Evolutionary conservation across 2,888 invertebrate genomes (phyloP).

Genomic region (Mermis nigrescens): DNA sequence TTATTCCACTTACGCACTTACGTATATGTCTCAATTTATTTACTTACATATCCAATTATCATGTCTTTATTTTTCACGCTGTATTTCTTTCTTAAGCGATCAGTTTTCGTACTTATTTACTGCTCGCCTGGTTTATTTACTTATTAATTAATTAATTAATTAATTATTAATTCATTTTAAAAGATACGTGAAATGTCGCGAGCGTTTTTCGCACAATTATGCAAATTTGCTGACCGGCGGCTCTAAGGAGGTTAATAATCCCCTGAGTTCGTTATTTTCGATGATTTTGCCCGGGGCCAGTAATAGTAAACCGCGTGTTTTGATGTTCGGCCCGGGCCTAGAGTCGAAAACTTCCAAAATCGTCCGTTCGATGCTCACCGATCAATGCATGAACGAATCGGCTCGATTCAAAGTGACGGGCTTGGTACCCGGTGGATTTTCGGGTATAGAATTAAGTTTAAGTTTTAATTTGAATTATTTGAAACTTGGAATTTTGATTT

Average conservation of each 20-base stretch:
- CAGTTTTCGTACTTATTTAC: too few relatives aligned
- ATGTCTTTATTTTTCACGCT: too few relatives aligned
- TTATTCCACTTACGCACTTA: too few relatives aligned
- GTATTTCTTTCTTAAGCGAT: too few relatives aligned
- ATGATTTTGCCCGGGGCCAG: background rate
- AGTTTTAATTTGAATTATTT: too few relatives aligned
- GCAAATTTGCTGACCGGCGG: background rate
- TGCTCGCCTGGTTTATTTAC: too few relatives aligned
- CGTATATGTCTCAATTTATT: too few relatives aligned
- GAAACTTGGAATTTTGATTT: too few relatives aligned
- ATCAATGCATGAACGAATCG: slow-evolving; percentile 7
- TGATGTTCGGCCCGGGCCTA: slow-evolving; percentile 14
- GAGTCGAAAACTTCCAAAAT: slow-evolving; percentile 9
- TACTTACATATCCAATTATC: too few relatives aligned
- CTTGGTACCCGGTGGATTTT: slow-evolving; percentile 10
- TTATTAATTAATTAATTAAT: too few relatives aligned
- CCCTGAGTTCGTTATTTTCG: background rate
- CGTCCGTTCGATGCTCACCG: slow-evolving; percentile 12
- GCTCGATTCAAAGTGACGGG: slow-evolving; percentile 11
- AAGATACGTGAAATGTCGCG: slow-evolving; percentile 2
- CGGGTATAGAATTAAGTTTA: slow-evolving; percentile 4
- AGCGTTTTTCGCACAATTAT: background rate
- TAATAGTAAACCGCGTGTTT: background rate
- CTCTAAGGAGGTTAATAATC: background rate
- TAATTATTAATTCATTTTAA: too few relatives aligned